Conservation (phyloP, 2,888 invertebrate species). For the Troides oblongomaculatus region DNA sequence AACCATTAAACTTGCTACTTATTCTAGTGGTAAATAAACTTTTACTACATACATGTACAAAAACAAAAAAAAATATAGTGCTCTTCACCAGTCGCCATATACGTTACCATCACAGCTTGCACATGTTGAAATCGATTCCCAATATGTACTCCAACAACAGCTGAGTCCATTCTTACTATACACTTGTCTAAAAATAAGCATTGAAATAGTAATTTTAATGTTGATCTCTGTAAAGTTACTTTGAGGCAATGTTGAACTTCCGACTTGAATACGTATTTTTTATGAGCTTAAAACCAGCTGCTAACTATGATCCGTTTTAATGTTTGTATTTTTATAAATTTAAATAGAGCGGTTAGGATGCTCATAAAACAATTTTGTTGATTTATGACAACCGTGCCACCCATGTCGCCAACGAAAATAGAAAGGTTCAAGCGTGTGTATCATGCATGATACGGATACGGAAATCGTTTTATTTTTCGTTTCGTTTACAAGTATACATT, state of each 20-base stretch:
- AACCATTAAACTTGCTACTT: slow-evolving; percentile 23
- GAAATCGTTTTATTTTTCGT: slow-evolving; percentile 18
- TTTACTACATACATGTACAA: background rate
- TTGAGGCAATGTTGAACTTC: background rate
- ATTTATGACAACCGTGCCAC: slow-evolving; percentile 44
- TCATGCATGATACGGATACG: slow-evolving; percentile 13
- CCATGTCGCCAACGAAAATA: slow-evolving; percentile 42
- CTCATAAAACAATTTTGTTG: slow-evolving; percentile 34
- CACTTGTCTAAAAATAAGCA: too few species aligned
- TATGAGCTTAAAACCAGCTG: slow-evolving; percentile 5
- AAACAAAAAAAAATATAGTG: too few species aligned
- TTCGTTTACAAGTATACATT: background rate
- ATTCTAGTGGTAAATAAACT: slow-evolving; percentile 10
- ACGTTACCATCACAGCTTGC: too few species aligned
- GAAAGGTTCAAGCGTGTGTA: slow-evolving; percentile 31
- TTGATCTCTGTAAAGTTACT: too few species aligned
- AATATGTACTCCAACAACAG: too few species aligned
- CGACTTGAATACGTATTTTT: background rate
- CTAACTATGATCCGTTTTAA: slow-evolving; percentile 13
- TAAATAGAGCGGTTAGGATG: slow-evolving; percentile 26
- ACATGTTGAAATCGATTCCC: too few species aligned
- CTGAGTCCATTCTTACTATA: too few species aligned
- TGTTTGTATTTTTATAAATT: slow-evolving; percentile 24
- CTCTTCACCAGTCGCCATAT: too few species aligned
- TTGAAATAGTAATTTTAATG: too few species aligned